Evolutionary conservation across 2,113 vertebrate species (phyloP).

Genomic region (Oriolus oriolus): DNA sequence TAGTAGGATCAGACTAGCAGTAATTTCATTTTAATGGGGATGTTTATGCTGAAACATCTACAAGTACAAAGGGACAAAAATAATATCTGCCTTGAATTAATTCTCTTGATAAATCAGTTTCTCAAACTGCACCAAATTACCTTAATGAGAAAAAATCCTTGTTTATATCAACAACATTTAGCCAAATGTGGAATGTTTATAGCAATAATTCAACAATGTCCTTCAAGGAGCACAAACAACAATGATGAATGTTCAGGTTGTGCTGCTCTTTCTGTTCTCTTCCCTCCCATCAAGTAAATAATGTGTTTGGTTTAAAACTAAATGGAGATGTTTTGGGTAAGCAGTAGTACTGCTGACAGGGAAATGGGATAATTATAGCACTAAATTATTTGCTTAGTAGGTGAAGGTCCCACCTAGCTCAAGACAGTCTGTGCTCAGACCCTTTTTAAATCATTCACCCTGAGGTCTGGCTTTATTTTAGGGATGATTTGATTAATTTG

Average conservation of each 20-base stretch:
- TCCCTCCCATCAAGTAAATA: slow-evolving; percentile 15
- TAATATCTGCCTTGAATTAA: slow-evolving; percentile 52
- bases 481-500: background rate
- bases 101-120: slow-evolving; percentile 52
- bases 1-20: background rate
- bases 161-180: slow-evolving; percentile 58
- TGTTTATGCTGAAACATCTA: slow-evolving; percentile 44
- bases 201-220: slow-evolving; percentile 54
- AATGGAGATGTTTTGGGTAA: background rate
- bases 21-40: slow-evolving; percentile 44
- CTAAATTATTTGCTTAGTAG: background rate
- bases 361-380: slow-evolving; percentile 26
- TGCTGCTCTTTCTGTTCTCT: slow-evolving; percentile 21
- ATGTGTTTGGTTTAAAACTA: slow-evolving; percentile 8
- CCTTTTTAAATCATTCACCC: background rate
- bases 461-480: background rate
- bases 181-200: slow-evolving; percentile 59
- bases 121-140: slow-evolving; percentile 32
- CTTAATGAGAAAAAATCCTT: slow-evolving; percentile 54
- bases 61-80: slow-evolving; percentile 19
- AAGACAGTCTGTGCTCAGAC: background rate
- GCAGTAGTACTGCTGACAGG: background rate
- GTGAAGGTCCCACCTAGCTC: background rate
- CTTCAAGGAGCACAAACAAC: slow-evolving; percentile 58
- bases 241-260: slow-evolving; percentile 46